Conservation (phyloP, 2,113 vertebrate species). For the Seriola aureovittata region DNA sequence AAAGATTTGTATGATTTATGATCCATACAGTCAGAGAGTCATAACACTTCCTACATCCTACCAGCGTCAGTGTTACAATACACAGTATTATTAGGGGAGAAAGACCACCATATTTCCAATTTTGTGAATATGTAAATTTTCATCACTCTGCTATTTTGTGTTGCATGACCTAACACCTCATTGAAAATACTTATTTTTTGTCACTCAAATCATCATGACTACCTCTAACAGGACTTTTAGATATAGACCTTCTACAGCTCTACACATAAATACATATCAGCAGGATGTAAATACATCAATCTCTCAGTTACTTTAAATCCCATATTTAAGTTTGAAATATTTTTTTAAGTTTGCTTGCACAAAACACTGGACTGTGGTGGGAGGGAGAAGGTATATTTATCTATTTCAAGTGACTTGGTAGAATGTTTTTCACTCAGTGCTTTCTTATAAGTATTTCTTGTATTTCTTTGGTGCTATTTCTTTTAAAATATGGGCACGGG, state of each 20-base stretch:
- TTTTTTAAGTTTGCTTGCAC: conserved; percentile 36
- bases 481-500: conserved; percentile 9
- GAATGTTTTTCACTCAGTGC: conserved; percentile 31
- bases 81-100: conserved; percentile 9
- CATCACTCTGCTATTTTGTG: neutral
- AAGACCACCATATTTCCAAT: neutral
- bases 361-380: conserved; percentile 22
- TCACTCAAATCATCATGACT: conserved; percentile 40
- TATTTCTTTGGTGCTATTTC: conserved; percentile 57
- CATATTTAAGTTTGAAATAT: conserved; percentile 16
- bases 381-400: neutral
- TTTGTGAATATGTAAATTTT: conserved; percentile 9
- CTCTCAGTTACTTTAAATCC: neutral
- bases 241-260: conserved; percentile 16
- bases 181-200: conserved; percentile 23
- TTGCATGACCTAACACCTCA: conserved; percentile 16
- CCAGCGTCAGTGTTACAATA: conserved; percentile 14
- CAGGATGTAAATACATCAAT: conserved; percentile 31
- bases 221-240: conserved; percentile 57
- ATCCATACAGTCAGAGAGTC: neutral
- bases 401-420: conserved; percentile 35
- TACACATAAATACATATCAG: conserved; percentile 35
- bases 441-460: conserved; percentile 38
- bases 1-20: neutral
- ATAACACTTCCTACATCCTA: no score